Evolutionary conservation across 2,888 invertebrate genomes (phyloP).

Genomic region (Limenitis camilla): DNA sequence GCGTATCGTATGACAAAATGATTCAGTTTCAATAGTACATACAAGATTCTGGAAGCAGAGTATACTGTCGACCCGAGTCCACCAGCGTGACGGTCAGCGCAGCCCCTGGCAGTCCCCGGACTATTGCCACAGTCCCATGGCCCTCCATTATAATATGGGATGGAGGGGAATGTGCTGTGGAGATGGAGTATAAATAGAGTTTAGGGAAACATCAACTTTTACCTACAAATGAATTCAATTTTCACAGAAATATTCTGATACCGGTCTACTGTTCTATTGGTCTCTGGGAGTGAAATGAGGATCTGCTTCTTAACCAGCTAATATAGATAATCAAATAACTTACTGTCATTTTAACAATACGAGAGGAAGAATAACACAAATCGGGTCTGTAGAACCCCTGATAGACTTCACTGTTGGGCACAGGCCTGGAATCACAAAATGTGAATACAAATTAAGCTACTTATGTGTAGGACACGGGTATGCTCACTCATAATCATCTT

Average conservation of each 20-base stretch:
- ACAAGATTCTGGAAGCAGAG: conserved; percentile 42
- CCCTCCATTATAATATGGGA: conserved; percentile 22
- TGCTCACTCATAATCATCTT: too few relatives aligned
- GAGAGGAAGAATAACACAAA: conserved; percentile 36
- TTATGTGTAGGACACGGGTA: too few relatives aligned
- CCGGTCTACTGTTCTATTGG: too few relatives aligned
- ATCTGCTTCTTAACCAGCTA: neutral
- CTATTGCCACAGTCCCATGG: conserved; percentile 55
- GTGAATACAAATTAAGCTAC: too few relatives aligned
- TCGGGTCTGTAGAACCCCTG: conserved; percentile 46
- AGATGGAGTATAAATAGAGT: too few relatives aligned
- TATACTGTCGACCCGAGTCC: conserved; percentile 45
- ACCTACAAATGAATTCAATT: too few relatives aligned
- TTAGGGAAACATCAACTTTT: too few relatives aligned
- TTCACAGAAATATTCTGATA: too few relatives aligned
- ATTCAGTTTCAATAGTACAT: neutral
- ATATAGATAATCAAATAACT: conserved; percentile 9
- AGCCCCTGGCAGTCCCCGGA: conserved; percentile 40
- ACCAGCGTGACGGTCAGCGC: conserved; percentile 49
- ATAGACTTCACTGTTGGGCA: conserved; percentile 34
- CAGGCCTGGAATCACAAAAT: conserved; percentile 43
- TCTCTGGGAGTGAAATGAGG: neutral
- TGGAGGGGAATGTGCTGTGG: conserved; percentile 44
- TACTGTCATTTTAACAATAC: conserved; percentile 52
- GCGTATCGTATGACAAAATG: neutral